A percentile compares a stretch with the other conserved stretches of the same genome.
phyloP scores from a whole-genome alignment of 1,140 invertebrate species.

The Micrasema longulum region DNA sequence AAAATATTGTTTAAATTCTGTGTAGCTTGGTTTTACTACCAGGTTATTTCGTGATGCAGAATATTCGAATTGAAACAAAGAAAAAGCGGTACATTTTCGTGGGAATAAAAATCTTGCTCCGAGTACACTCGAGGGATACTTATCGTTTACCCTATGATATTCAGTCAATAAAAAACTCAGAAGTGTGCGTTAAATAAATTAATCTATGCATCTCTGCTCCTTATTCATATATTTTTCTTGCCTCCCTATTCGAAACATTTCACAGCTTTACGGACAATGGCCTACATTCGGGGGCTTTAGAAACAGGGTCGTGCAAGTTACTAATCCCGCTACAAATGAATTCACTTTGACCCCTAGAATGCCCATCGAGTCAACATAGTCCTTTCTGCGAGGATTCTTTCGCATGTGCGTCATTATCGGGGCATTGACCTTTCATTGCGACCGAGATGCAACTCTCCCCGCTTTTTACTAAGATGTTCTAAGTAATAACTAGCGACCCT shows the following conservation, averaged over 20 bases:
- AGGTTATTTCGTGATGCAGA: no score
- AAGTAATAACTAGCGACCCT: constrained; percentile 41
- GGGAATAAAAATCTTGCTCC: constrained; percentile 15
- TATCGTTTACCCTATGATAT: constrained; percentile 4
- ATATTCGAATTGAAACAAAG: background rate
- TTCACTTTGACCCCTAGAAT: constrained; percentile 44
- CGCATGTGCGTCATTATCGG: constrained; percentile 51
- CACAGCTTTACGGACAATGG: constrained; percentile 37
- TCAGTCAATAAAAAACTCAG: constrained; percentile 37
- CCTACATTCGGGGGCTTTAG: constrained; percentile 37
- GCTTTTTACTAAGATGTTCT: background rate
- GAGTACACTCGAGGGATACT: background rate
- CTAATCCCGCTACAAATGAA: constrained; percentile 43
- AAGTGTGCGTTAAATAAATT: constrained; percentile 28
- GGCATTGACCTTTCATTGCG: constrained; percentile 54
- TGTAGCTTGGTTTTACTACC: no score
- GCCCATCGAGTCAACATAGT: constrained; percentile 22
- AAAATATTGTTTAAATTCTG: no score
- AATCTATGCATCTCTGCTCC: constrained; percentile 34
- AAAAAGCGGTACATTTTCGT: constrained; percentile 9
- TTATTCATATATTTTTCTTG: constrained; percentile 38
- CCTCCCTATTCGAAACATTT: constrained; percentile 9
- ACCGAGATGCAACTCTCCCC: constrained; percentile 34
- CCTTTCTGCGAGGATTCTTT: constrained; percentile 27
- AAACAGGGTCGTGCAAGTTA: constrained; percentile 44